Base-by-base conservation (phyloP, 2,888 invertebrate species). In the Nebria salina region DNA sequence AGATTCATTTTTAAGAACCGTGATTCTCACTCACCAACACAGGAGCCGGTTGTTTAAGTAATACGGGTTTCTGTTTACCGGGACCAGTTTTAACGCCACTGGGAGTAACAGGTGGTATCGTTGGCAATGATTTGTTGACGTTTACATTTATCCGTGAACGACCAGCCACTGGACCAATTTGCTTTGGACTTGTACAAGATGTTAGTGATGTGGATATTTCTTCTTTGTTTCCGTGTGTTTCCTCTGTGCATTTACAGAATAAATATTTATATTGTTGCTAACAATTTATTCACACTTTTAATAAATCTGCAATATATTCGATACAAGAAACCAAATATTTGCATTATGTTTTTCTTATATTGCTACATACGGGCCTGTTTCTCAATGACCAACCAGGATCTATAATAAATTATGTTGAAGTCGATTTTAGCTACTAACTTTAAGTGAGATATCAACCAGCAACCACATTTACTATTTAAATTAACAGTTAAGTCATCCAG, bases 171-270 rank as follows among this genome's bases (percentile, higher is more conserved):
- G 80, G 80, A 70, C 75, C 75, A 75, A 54, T 80, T 64, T 75
- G 80, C 75, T 80, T 80, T 26, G 80, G 80, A 80, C 80, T 80
- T 80, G 80, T 72, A 65, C 65, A 72, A 41, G 68, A 26, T 54
- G 66, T 66, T 73, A 13, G 42, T 41, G 75, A 64, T n/a, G 75
- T 54, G 65, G 70, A 70, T n/a, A 75, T 72, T 26, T 80, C 80
- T 68, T 80, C 80, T 70, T 80, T 80, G 68, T 64, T 79, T 70
- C 75, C 80, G 42, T 80, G 75, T 54, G 75, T 26, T 13, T 80
- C 80, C 75, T 80, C 80, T 80, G 75, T 79, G 70, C 73, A 75
- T 79, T 73, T 79, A 79, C 74, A 79, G 74, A 75, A 79, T 70
- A 78, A 72, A 78, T 78, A 78, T 78, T 54, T 73, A 78, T 34